These are phyloP conservation scores for Spea bombifrons DNA, from an alignment of 2,113 vertebrate species.

Conservation along the genomic window DNA sequence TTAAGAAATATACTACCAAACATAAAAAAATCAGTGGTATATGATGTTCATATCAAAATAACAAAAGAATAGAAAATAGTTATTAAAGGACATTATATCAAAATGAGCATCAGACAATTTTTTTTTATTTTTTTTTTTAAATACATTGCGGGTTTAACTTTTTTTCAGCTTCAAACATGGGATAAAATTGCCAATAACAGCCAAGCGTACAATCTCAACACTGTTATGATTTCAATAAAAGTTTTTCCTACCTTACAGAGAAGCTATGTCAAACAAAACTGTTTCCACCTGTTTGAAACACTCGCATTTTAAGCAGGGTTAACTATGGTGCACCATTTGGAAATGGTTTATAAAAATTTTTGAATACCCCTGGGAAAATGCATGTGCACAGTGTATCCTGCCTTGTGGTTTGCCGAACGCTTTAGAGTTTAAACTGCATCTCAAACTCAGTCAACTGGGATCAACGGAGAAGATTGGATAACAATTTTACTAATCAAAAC, in stretches of 20 bases:
- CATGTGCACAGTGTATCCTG: slow-evolving; percentile 50
- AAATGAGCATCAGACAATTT: no score
- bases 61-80: no score
- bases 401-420: slow-evolving; percentile 56
- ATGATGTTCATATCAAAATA: no score
- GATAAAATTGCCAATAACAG: slow-evolving; percentile 4
- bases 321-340: slow-evolving; percentile 66
- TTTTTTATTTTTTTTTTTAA: no score
- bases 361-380: slow-evolving; percentile 55
- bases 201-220: slow-evolving; percentile 24
- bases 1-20: no score
- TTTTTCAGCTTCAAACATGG: neutral
- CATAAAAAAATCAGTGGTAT: no score
- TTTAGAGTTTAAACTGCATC: slow-evolving; percentile 63
- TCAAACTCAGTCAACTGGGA: slow-evolving; percentile 60
- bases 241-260: slow-evolving; percentile 53
- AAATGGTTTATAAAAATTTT: slow-evolving; percentile 64
- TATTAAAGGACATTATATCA: no score
- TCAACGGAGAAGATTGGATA: slow-evolving; percentile 57
- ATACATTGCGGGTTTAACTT: neutral
- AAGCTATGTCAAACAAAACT: slow-evolving; percentile 54
- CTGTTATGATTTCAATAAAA: slow-evolving; percentile 48
- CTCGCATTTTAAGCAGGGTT: slow-evolving; percentile 62
- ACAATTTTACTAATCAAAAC: slow-evolving; percentile 63
- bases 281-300: slow-evolving; percentile 63